Evolutionary conservation across 1,140 invertebrate genomes (phyloP).

Genomic region (Trissolcus basalis): DNA sequence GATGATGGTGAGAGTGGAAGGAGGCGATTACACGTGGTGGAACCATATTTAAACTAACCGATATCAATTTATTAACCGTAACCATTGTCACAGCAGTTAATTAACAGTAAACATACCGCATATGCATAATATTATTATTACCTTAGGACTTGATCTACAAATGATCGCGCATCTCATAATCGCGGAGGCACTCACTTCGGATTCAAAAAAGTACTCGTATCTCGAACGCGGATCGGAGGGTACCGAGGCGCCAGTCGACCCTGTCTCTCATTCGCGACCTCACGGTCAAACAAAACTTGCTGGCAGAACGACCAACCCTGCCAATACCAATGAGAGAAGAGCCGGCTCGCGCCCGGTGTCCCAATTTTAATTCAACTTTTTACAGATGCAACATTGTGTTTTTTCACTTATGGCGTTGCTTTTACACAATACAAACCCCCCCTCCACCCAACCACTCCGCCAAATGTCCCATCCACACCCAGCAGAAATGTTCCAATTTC

Average conservation of each 20-base stretch:
- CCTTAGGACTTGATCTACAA: constrained; percentile 63
- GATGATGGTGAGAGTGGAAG: constrained; percentile 32
- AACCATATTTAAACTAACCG: constrained; percentile 73
- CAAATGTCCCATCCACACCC: constrained; percentile 63
- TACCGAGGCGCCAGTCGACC: constrained; percentile 59
- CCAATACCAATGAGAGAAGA: constrained; percentile 14
- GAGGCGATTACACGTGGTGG: constrained; percentile 68
- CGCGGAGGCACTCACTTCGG: constrained; percentile 75
- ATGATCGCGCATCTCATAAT: constrained; percentile 67
- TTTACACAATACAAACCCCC: constrained; percentile 75
- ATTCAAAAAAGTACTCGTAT: constrained; percentile 63
- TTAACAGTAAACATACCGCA: constrained; percentile 72
- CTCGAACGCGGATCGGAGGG: constrained; percentile 72
- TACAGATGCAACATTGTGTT: constrained; percentile 75
- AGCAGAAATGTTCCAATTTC: constrained; percentile 68
- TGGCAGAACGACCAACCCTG: too few species aligned
- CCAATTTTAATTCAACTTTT: constrained; percentile 66
- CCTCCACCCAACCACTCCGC: constrained; percentile 62
- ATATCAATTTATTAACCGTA: constrained; percentile 73
- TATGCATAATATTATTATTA: constrained; percentile 72
- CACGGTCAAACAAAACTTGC: too few species aligned
- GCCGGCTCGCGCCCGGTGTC: constrained; percentile 48
- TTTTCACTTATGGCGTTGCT: constrained; percentile 75
- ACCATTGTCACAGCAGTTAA: constrained; percentile 73
- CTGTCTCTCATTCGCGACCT: constrained; percentile 10